Percentiles rank a stretch among this genome's conserved stretches.
These are phyloP conservation scores for Sebastes reedi DNA, from an alignment of 2,797 vertebrate genomes.

Conservation along the genomic window DNA sequence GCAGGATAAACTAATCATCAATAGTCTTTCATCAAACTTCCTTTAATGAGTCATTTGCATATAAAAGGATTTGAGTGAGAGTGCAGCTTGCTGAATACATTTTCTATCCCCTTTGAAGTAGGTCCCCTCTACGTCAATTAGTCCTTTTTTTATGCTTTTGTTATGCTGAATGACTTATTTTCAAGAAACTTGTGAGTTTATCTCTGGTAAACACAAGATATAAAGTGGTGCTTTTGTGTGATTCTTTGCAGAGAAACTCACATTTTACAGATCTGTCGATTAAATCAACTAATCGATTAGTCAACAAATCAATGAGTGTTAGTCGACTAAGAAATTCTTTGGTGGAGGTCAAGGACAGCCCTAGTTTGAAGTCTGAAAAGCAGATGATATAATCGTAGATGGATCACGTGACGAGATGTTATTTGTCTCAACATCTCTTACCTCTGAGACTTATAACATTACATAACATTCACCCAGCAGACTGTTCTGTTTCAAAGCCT, in stretches of 20 bases:
- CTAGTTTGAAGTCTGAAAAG: background rate
- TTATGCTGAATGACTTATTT: no score
- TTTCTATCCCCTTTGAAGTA: background rate
- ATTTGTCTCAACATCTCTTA: background rate
- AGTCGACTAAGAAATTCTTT: background rate
- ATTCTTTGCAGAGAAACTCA: background rate
- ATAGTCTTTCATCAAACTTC: background rate
- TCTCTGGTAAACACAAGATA: no score
- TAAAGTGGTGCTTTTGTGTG: background rate
- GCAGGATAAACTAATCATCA: background rate
- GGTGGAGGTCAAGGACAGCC: background rate
- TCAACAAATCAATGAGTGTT: no score
- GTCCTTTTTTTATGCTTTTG: background rate
- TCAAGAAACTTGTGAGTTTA: no score
- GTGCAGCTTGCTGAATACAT: background rate
- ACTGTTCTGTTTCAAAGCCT: background rate
- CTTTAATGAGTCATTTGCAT: conserved; percentile 8
- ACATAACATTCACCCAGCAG: conserved; percentile 5
- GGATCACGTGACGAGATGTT: background rate
- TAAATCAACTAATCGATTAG: no score
- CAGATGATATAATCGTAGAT: background rate
- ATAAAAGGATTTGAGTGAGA: background rate
- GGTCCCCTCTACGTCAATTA: background rate
- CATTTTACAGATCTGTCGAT: background rate
- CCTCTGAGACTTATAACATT: conserved; percentile 15